Conservation (phyloP, 2,888 invertebrate genomes). For the Vannuccia rotundouncinata region DNA sequence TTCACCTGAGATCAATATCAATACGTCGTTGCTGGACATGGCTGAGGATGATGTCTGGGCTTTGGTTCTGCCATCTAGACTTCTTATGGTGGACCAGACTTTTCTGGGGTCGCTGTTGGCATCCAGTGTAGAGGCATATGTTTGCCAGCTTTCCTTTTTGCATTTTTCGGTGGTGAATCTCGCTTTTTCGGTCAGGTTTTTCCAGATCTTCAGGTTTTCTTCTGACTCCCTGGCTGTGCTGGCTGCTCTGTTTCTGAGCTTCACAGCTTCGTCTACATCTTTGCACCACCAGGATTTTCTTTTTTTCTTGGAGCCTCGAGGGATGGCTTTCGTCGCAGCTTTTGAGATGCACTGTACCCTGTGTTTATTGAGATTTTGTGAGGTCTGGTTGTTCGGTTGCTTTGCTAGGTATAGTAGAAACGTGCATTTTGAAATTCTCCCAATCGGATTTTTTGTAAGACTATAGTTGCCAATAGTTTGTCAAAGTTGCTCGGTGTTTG, state of each 20-base stretch:
- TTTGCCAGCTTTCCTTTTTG: slow-evolving; percentile 16
- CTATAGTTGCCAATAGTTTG: background rate
- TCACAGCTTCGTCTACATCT: background rate
- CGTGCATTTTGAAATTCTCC: background rate
- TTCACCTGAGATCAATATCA: no score
- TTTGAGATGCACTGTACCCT: background rate
- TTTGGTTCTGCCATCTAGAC: background rate
- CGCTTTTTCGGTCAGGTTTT: slow-evolving; percentile 10
- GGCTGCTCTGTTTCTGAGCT: slow-evolving; percentile 11
- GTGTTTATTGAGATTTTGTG: slow-evolving; percentile 11
- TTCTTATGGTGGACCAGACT: slow-evolving; percentile 20
- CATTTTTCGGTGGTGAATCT: slow-evolving; percentile 8
- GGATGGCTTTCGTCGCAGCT: slow-evolving; percentile 6
- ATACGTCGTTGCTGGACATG: no score
- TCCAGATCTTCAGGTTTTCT: slow-evolving; percentile 8
- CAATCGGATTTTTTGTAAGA: slow-evolving; percentile 16
- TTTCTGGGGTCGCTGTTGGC: background rate
- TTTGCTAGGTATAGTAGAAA: background rate
- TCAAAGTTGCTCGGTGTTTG: background rate
- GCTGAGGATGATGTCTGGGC: background rate
- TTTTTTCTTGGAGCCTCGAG: background rate
- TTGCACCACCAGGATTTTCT: slow-evolving; percentile 20
- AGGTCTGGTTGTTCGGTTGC: background rate
- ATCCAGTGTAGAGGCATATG: slow-evolving; percentile 1
- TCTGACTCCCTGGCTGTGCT: slow-evolving; percentile 12